Evolutionary conservation across 2,888 invertebrate species (phyloP), one percentile per base, ranked within the genome.

Genomic region (Cancer borealis): DNA sequence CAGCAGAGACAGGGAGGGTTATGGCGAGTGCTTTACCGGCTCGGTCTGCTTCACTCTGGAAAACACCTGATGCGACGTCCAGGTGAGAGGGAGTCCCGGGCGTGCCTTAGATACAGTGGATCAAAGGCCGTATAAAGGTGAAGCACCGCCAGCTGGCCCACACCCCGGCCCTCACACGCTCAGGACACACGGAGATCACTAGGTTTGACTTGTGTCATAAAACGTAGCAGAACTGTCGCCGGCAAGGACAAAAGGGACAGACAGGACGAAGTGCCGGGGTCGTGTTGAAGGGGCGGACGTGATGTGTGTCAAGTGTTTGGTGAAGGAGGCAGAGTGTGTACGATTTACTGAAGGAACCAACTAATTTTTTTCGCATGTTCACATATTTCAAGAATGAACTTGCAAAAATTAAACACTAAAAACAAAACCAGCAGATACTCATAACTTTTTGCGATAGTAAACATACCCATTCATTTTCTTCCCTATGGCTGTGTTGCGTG

Each of bases 41-140:
- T 17, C 21, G 12, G 66, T 66, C 66, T 66, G 66, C 66, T 17
- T n/a, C 66, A 66, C 12, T 17, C 17, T 12, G 66, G 66, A 66
- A 66, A 66, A 66, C 66, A 66, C 66, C 66, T 66, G 66, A 66
- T 66, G 66, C 66, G 17, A n/a, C 66, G 66, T 17, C 66, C 66
- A 66, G 66, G 66, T 66, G 66, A 66, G 66, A 66, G 66, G 12
- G 49, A 49, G 66, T 66, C 66, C 66, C 66, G 17, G 66, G 66
- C 66, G 66, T 66, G 66, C 66, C 17, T 66, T 17, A 17, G 17
- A 66, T 66, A 66, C 66, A n/a, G 66, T 66, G 66, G 66, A 66
- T 66, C 66, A 66, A 66, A 66, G 66, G 17, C 66, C 66, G 4
- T 17, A n/a, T 66, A 66, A 66, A 66, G 66, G 66, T 66, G 66